Conservation (phyloP, 2,888 invertebrate species). For the Sminthurides aquaticus region DNA sequence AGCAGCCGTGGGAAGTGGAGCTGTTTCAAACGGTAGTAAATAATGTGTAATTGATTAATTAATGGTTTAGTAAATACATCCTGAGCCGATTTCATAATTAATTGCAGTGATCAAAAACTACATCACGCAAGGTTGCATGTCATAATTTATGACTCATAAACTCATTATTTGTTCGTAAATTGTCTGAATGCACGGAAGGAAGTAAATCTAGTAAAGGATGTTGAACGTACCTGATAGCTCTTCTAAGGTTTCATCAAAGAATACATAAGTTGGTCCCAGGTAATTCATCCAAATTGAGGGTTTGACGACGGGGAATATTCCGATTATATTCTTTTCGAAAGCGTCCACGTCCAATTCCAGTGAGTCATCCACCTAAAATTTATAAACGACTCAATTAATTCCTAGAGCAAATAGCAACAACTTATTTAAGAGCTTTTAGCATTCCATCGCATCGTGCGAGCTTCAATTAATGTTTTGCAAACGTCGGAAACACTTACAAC, state of each 20-base stretch:
- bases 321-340: slow-evolving; percentile 27
- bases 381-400: not conserved
- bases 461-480: not conserved
- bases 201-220: too few relatives aligned
- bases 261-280: slow-evolving; percentile 35
- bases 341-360: slow-evolving; percentile 33
- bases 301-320: slow-evolving; percentile 31
- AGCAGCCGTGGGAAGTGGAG: slow-evolving; percentile 14
- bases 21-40: too few relatives aligned
- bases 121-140: not conserved
- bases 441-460: not conserved
- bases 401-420: too few relatives aligned
- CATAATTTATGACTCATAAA: not conserved
- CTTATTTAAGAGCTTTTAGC: too few relatives aligned
- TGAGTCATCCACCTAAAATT: slow-evolving; percentile 20
- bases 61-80: too few relatives aligned
- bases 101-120: too few relatives aligned
- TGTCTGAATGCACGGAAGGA: too few relatives aligned
- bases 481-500: slow-evolving; percentile 20
- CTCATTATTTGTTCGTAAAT: not conserved
- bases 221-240: slow-evolving; percentile 32
- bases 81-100: too few relatives aligned
- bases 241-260: slow-evolving; percentile 34
- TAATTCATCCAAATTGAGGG: slow-evolving; percentile 39
- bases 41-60: too few relatives aligned